Evolutionary conservation across 2,888 invertebrate species (phyloP), one percentile per base, ranked within the genome.

Genomic region (Aphodius granarius): DNA sequence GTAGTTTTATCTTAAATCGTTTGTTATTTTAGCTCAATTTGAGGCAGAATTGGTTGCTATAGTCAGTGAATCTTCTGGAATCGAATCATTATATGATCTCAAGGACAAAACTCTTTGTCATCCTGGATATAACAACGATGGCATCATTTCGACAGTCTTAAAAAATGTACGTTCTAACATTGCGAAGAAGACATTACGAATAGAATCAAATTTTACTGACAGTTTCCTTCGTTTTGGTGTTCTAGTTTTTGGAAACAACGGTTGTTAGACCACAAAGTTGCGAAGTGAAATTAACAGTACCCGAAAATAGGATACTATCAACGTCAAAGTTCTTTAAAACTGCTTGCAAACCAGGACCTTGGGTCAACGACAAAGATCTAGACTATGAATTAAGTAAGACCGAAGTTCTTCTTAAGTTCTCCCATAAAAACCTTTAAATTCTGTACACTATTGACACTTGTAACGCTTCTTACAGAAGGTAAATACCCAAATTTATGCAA

Each of bases 301-400:
- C 91, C 0, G 95, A 95, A 86, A 94, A 97, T 84, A 90, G 93
- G 63, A 90, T 97, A 17, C 91, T 91, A 76, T 91, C 94, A 0
- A 90, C 94, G 0, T 91, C 95, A 0, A 88, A 90, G 70, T 96
- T 91, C 88, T 97, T 97, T 86, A 90, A 91, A 3, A 88, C 90
- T 17, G 94, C 95, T 21, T 98, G 97, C 85, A 94, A 95, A 79
- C 94, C 97, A 0, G 97, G 97, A 0, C 91, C 92, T 0, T 96
- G 96, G 96, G 91, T 94, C 0, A 89, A 91, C 0, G 93, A 95
- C 83, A 85, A 87, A 0, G 80, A 84, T 0, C 88, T 92, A 22
- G 94, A 95, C 81, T 85, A 86, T 2, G 85, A 90, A 81, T 87
- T 96, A 0, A 96, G 94, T 94, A 84, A 90, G 91, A 89, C 18